Evolutionary conservation across 1,140 invertebrate genomes (phyloP).

Genomic region (Dendrolimus punctatus): DNA sequence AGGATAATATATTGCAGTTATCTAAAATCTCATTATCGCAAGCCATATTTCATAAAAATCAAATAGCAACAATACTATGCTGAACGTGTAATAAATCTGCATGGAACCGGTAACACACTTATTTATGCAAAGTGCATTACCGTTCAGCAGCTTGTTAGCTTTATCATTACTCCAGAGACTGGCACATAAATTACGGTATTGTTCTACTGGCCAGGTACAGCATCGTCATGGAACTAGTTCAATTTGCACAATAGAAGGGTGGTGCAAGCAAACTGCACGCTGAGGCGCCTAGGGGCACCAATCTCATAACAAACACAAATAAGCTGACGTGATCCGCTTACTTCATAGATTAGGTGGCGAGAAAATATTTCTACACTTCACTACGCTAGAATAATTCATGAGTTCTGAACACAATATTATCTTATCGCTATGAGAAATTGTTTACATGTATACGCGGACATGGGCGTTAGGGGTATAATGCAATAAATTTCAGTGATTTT

Average conservation of each 20-base stretch:
- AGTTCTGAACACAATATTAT: constrained; percentile 34
- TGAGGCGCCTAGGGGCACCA: constrained; percentile 38
- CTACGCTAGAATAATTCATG: constrained; percentile 26
- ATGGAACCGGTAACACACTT: constrained; percentile 10
- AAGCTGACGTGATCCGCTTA: constrained; percentile 67
- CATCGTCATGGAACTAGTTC: constrained; percentile 13
- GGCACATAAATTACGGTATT: constrained; percentile 31
- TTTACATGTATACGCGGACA: constrained; percentile 30
- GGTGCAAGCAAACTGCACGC: constrained; percentile 25
- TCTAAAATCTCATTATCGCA: too few species aligned
- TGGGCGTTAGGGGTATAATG: constrained; percentile 12
- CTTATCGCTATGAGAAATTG: constrained; percentile 55
- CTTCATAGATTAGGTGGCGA: constrained; percentile 54
- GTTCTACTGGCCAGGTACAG: constrained; percentile 17
- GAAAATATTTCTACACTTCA: constrained; percentile 43
- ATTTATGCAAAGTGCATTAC: constrained; percentile 15
- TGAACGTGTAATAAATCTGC: too few species aligned
- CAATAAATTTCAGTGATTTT: constrained; percentile 24
- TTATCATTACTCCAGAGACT: constrained; percentile 28
- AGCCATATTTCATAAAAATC: too few species aligned
- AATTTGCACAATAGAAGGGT: constrained; percentile 22
- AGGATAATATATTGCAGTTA: too few species aligned
- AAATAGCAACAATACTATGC: too few species aligned
- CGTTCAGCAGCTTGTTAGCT: constrained; percentile 28
- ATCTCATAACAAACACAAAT: constrained; percentile 67